phyloP scores from a whole-genome alignment of 2,888 invertebrate genomes.

The Gibbula magus region DNA sequence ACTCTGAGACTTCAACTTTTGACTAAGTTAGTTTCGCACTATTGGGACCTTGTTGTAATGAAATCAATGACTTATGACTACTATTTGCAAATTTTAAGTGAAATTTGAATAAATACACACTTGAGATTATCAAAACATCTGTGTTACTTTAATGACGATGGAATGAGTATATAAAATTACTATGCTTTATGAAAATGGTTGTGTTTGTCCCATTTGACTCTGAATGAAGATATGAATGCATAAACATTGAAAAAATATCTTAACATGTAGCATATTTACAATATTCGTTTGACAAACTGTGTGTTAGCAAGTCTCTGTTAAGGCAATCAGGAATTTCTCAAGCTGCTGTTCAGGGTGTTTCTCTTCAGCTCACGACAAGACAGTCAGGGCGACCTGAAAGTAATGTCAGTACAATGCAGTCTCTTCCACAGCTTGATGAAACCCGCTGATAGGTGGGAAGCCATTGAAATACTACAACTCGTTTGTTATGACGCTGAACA shows the following conservation, averaged over 20 bases:
- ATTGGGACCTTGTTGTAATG: background rate
- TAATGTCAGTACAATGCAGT: background rate
- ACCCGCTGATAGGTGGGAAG: background rate
- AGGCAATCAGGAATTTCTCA: conserved; percentile 10
- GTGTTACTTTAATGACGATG: background rate
- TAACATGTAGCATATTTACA: conserved; percentile 21
- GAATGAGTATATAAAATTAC: conserved; percentile 11
- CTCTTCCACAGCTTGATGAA: background rate
- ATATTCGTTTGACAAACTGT: conserved; percentile 10
- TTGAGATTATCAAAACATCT: too few species aligned
- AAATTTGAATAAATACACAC: background rate
- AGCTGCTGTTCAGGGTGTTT: background rate
- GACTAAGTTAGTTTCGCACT: background rate
- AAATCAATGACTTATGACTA: background rate
- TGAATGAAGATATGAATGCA: conserved; percentile 21
- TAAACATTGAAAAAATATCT: conserved; percentile 10
- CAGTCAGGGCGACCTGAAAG: too few species aligned
- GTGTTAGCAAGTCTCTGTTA: conserved; percentile 13
- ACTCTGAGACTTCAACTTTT: background rate
- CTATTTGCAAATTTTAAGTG: background rate
- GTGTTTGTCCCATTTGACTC: background rate
- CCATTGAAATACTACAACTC: background rate
- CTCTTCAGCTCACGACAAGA: background rate
- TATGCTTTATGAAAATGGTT: conserved; percentile 8
- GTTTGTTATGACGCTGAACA: conserved; percentile 19